phyloP scores from a whole-genome alignment of 2,797 vertebrate species.

The Phataginus tetradactyla region DNA sequence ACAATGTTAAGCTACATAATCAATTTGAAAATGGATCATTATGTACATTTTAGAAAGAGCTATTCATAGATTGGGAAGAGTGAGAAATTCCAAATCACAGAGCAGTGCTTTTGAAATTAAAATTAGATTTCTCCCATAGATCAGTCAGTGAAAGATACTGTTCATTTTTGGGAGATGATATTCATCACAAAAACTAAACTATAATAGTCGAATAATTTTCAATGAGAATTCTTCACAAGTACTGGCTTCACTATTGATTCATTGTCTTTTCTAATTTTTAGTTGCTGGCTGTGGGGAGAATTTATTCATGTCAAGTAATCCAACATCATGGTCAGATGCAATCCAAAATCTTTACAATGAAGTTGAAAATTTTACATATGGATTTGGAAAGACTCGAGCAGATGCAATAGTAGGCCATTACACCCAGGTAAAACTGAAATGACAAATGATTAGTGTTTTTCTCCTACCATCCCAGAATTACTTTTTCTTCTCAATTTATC shows the following conservation, averaged over 20 bases:
- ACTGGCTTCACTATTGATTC: not conserved
- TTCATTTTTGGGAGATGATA: not conserved
- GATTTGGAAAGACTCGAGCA: not conserved
- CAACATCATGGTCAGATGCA: slow-evolving; percentile 61
- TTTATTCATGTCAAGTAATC: slow-evolving; percentile 13
- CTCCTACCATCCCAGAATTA: not conserved
- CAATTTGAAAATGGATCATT: not conserved
- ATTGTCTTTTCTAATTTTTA: slow-evolving; percentile 55
- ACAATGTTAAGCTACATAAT: not conserved
- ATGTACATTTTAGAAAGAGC: not conserved
- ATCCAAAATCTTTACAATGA: slow-evolving; percentile 70
- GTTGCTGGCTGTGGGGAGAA: slow-evolving; percentile 77
- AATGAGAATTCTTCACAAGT: not conserved
- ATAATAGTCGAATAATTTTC: not conserved
- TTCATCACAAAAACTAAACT: not conserved
- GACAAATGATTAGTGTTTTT: not conserved
- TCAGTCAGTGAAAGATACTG: not conserved
- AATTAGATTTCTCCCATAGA: not conserved
- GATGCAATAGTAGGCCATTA: slow-evolving; percentile 42
- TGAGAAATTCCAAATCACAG: not conserved
- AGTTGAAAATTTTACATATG: slow-evolving; percentile 72
- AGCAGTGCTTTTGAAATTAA: not conserved
- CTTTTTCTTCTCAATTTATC: not conserved
- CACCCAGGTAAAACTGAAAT: slow-evolving; percentile 79
- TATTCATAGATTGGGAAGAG: not conserved